A percentile compares a stretch with the other conserved stretches of the same genome.
Conservation (phyloP, 2,113 vertebrate genomes). For the Malurus cyaneus region DNA sequence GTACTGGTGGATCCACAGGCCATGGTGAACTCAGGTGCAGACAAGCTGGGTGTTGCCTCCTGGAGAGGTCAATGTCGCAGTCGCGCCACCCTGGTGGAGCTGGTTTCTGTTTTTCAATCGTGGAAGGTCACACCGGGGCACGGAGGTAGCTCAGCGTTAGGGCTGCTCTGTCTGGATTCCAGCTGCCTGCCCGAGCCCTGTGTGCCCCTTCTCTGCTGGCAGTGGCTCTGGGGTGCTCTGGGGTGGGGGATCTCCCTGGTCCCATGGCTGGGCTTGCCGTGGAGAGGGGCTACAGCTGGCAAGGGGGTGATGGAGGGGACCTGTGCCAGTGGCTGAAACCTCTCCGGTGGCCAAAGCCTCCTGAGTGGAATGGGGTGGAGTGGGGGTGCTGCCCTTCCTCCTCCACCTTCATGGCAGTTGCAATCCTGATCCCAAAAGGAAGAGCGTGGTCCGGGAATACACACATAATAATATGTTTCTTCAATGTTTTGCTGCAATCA, state of each 20-base stretch:
- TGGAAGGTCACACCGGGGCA: neutral
- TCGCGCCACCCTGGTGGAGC: accelerated
- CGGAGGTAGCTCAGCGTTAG: neutral
- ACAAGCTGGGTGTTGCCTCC: neutral
- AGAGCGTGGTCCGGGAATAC: neutral
- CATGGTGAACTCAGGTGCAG: neutral
- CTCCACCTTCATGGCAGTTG: neutral
- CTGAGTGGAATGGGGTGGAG: neutral
- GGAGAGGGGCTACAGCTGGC: neutral
- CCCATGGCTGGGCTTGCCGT: neutral
- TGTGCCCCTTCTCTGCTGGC: neutral
- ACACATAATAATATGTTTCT: neutral
- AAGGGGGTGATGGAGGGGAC: neutral
- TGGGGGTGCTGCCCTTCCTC: neutral
- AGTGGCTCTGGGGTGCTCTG: neutral
- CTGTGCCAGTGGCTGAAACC: neutral
- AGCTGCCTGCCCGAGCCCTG: neutral
- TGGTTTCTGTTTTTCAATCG: constrained; percentile 7
- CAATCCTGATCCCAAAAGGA: neutral
- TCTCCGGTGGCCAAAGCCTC: neutral
- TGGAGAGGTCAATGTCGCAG: neutral
- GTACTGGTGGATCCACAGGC: neutral
- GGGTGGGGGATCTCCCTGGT: neutral
- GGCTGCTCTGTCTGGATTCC: neutral
- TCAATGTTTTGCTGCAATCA: neutral